A percentile compares a stretch with the other conserved stretches of the same genome.
Evolutionary conservation across 2,888 invertebrate genomes (phyloP).

Genomic region (Cheilosia pagana): DNA sequence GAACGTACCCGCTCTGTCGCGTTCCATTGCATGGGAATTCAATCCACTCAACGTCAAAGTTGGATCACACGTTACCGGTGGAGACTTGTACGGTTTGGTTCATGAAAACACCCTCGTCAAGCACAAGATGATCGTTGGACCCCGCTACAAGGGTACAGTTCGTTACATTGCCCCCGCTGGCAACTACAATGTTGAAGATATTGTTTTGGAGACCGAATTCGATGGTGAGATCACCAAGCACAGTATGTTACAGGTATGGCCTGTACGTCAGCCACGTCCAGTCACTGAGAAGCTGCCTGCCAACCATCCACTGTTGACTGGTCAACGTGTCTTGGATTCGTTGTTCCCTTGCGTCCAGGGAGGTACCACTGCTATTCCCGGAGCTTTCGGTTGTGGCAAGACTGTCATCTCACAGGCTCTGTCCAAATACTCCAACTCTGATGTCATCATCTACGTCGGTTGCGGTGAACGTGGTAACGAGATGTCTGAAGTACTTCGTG

Average conservation of each 20-base stretch:
- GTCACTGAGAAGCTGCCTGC: slow-evolving; percentile 99
- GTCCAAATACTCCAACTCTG: slow-evolving; percentile 99
- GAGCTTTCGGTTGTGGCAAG: slow-evolving; percentile 99
- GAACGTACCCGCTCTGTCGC: slow-evolving; percentile 95
- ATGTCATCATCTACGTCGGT: slow-evolving; percentile 99
- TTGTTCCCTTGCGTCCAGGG: slow-evolving; percentile 99
- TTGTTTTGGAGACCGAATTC: slow-evolving; percentile 99
- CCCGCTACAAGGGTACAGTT: slow-evolving; percentile 97
- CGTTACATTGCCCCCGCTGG: slow-evolving; percentile 97
- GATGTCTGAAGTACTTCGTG: slow-evolving; percentile 99
- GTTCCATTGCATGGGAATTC: slow-evolving; percentile 95
- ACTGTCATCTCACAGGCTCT: slow-evolving; percentile 99
- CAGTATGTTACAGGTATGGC: slow-evolving; percentile 99
- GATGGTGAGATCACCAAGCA: slow-evolving; percentile 96
- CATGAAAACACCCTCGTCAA: slow-evolving; percentile 99
- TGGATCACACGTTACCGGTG: slow-evolving; percentile 99
- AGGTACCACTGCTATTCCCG: slow-evolving; percentile 99
- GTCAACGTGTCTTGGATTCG: slow-evolving; percentile 98
- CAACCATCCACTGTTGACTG: slow-evolving; percentile 98
- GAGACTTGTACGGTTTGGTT: slow-evolving; percentile 97
- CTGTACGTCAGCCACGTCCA: slow-evolving; percentile 98
- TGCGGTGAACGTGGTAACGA: slow-evolving; percentile 99
- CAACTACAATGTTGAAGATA: slow-evolving; percentile 96
- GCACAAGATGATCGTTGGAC: slow-evolving; percentile 97
- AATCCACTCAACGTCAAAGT: slow-evolving; percentile 92